These are phyloP conservation scores for Melolontha melolontha DNA, from an alignment of 2,888 invertebrate species.

Conservation along the genomic window DNA sequence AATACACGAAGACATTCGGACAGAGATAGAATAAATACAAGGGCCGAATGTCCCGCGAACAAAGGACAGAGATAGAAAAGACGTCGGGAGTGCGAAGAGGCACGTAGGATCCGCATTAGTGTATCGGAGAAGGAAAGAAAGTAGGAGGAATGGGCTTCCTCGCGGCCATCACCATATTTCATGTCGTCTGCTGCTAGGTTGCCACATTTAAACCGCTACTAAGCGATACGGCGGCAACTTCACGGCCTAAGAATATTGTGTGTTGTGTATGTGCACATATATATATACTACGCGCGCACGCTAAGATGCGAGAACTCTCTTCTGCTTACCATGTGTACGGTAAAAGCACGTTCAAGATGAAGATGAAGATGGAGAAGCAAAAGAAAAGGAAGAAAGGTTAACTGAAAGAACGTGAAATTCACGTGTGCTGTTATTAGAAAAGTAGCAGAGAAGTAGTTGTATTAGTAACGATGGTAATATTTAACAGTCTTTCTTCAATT, in stretches of 20 bases:
- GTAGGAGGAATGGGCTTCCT: conserved; percentile 62
- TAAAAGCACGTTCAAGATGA: not conserved
- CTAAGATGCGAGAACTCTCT: no score
- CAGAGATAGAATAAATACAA: conserved; percentile 40
- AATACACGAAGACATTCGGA: conserved; percentile 41
- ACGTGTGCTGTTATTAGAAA: conserved; percentile 9
- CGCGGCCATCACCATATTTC: conserved; percentile 63
- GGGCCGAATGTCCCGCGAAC: not conserved
- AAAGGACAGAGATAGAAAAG: conserved; percentile 4
- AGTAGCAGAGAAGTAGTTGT: not conserved
- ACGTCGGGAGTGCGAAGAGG: conserved; percentile 46
- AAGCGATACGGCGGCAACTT: conserved; percentile 39
- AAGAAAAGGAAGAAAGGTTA: conserved; percentile 18
- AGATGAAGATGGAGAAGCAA: conserved; percentile 7
- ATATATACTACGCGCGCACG: not conserved
- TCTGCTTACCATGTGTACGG: conserved; percentile 1
- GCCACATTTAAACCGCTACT: conserved; percentile 57
- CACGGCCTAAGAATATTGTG: conserved; percentile 21
- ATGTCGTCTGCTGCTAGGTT: conserved; percentile 62
- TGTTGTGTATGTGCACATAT: not conserved
- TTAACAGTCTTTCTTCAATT: no score
- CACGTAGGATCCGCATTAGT: conserved; percentile 44
- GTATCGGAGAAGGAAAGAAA: conserved; percentile 52
- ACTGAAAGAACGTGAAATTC: conserved; percentile 26
- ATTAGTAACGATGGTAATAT: no score